Conservation (phyloP, 2,797 vertebrate genomes). For the Takifugu rubripes region DNA sequence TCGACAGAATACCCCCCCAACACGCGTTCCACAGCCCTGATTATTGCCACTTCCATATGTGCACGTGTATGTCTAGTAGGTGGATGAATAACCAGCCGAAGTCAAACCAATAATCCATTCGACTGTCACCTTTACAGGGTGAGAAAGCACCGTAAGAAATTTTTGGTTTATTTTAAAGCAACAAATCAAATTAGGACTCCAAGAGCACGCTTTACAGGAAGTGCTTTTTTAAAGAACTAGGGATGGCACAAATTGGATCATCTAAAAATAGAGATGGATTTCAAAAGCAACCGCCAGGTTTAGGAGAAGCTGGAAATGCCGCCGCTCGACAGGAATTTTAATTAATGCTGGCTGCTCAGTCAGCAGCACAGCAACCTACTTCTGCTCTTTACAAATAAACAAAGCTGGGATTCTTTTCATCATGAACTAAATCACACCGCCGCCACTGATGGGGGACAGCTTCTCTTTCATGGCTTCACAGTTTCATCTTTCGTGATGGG, state of each 20-base stretch:
- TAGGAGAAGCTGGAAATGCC: slow-evolving; percentile 46
- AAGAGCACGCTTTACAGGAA: slow-evolving; percentile 29
- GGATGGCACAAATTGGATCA: slow-evolving; percentile 46
- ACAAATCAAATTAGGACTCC: slow-evolving; percentile 36
- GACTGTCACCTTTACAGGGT: neutral
- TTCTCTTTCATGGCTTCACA: neutral
- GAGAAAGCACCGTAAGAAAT: slow-evolving; percentile 34
- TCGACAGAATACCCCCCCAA: slow-evolving; percentile 4
- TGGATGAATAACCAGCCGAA: slow-evolving; percentile 9
- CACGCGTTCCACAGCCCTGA: slow-evolving; percentile 62
- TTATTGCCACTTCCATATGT: slow-evolving; percentile 53
- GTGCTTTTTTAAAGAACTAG: slow-evolving; percentile 2
- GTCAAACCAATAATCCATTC: slow-evolving; percentile 14
- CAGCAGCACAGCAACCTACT: slow-evolving; percentile 48
- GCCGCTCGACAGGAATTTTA: slow-evolving; percentile 42
- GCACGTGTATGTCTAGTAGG: slow-evolving; percentile 5
- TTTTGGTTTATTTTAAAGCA: slow-evolving; percentile 22
- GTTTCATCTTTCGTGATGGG: slow-evolving; percentile 32
- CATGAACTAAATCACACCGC: slow-evolving; percentile 43
- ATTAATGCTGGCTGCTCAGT: slow-evolving; percentile 61
- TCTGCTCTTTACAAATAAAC: slow-evolving; percentile 51
- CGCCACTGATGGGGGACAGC: slow-evolving; percentile 26
- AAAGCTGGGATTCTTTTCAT: slow-evolving; percentile 57
- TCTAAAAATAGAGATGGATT: slow-evolving; percentile 63
- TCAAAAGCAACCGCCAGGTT: slow-evolving; percentile 53